Base-by-base conservation (phyloP, 2,797 vertebrate species). In the Gallinago solitaria region DNA sequence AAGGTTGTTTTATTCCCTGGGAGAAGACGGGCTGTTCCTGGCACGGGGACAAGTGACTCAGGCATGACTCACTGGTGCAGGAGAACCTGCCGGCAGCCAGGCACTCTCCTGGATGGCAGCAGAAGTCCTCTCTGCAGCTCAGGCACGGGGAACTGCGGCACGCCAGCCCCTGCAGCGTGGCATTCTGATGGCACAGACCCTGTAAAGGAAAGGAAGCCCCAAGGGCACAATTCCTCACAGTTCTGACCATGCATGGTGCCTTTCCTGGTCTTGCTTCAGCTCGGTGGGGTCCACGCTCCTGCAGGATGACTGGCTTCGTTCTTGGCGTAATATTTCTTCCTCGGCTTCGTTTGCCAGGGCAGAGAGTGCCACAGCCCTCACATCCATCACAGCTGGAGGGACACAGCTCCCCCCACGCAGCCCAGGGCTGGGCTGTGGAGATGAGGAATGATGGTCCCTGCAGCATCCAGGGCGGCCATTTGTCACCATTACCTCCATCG, bases 1-100 rank as follows among this genome's bases (percentile, higher is more conserved):
- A 87, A 82, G 63, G 92, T 89, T 91, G 64, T 33, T 63, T 57
- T 94, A 94, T 95, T 88, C 78, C 75, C 56, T 63, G 35, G 47
- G 53, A 89, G 83, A 91, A 97, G 87, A 96, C 94, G 95, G 59
- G 30, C 74, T 98, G 95, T 96, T 98, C 97, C 97, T 98, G 97
- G 97, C 94, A 48, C 14, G 7, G 82, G 37, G 20, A 87, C 93
- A 86, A 90, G 59, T 88, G 90, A 96, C 95, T 97, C 87, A 94
- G 92, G 63, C 33, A 15, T 96, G 95, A 97, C 89, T 97, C 93
- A 96, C 20, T 93, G 92, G 64, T 91, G 39, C 70, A 87, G 74
- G 30, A 96, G 90, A 95, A 84, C 69, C 79, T 94, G 65, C 86
- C 12, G 51, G 90, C 93, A 93, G 70, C 23, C 60, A 83, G 43